Evolutionary conservation across 2,797 vertebrate genomes (phyloP), one percentile per base, ranked within the genome.

Genomic region (Gymnocypris eckloni): DNA sequence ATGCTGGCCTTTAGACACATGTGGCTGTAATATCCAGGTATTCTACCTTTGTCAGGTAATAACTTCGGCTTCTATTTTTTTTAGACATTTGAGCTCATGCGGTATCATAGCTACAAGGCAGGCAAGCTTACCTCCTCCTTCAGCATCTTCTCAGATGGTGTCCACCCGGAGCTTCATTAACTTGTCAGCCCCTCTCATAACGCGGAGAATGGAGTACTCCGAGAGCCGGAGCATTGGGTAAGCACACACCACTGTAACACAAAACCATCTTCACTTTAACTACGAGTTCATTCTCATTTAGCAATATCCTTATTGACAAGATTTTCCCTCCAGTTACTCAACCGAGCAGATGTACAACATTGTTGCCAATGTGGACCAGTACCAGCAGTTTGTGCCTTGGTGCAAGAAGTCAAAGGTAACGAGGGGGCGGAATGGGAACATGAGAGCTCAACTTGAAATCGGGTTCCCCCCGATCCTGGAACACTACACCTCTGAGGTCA

Each of bases 351-450:
- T 96, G 89, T 97, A 94, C 89, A 89, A 71, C 0, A 86, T 96
- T 48, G 95, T 97, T 82, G 93, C 95, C 9, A 88, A 86, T 20
- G 94, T 97, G 82, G 93, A 94, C 39, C 91, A 95, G 80, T 97
- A 97, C 92, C 92, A 93, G 81, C 83, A 94, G 48, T 97, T 96
- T 88, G 96, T 97, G 39, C 96, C 96, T 28, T 96, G 96, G 96
- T 97, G 96, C 87, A 96, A 93, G 78, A 93, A 92, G 84, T 96
- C 96, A 66, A 93, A 86, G n/a, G 72, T 94, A 43, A 69, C 88
- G 6, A 95, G 86, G 85, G 83, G 87, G 6, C 83, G 2, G 11
- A 93, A 92, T 0, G 80, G 93, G 0, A 67, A 88, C 18, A 64
- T 93, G 28, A 82, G 11, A 75, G 96, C 94, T 0, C 91, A 94